A percentile compares a stretch with the other conserved stretches of the same genome.
Conservation (phyloP, 2,113 vertebrate species). For the Gymnarchus niloticus region DNA sequence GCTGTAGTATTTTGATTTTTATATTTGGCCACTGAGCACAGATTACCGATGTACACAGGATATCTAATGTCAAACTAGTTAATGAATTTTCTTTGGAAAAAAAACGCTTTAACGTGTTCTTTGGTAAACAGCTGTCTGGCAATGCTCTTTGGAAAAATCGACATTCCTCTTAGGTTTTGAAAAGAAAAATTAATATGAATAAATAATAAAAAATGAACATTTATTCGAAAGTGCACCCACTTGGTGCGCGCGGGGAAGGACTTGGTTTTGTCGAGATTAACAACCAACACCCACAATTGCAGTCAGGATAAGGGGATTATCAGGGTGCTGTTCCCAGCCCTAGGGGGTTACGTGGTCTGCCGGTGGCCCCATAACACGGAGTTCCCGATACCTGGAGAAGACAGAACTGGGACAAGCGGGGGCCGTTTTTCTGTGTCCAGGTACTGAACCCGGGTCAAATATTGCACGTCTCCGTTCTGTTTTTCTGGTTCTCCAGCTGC, state of each 20-base stretch:
- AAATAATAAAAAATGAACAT: no score
- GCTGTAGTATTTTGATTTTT: slow-evolving; percentile 68
- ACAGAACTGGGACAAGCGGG: background rate
- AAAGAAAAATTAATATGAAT: background rate
- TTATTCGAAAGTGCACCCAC: background rate
- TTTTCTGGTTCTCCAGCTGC: background rate
- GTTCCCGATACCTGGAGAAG: background rate
- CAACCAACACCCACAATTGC: background rate
- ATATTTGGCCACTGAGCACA: slow-evolving; percentile 65
- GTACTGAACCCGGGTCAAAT: background rate
- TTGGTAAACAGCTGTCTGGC: background rate
- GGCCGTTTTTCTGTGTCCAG: background rate
- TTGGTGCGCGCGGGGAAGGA: background rate
- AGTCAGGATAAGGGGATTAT: background rate
- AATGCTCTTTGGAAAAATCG: background rate
- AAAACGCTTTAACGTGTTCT: background rate
- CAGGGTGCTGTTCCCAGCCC: background rate
- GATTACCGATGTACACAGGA: slow-evolving; percentile 36
- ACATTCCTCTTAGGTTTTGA: background rate
- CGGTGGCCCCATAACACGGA: background rate
- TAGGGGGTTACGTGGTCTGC: background rate
- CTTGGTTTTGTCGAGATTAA: background rate
- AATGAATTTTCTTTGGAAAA: background rate
- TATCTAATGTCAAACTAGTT: background rate
- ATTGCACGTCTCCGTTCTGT: background rate